Evolutionary conservation across 2,888 invertebrate species (phyloP), one percentile per base, ranked within the genome.

Genomic region (Stenolophus ochropezus): DNA sequence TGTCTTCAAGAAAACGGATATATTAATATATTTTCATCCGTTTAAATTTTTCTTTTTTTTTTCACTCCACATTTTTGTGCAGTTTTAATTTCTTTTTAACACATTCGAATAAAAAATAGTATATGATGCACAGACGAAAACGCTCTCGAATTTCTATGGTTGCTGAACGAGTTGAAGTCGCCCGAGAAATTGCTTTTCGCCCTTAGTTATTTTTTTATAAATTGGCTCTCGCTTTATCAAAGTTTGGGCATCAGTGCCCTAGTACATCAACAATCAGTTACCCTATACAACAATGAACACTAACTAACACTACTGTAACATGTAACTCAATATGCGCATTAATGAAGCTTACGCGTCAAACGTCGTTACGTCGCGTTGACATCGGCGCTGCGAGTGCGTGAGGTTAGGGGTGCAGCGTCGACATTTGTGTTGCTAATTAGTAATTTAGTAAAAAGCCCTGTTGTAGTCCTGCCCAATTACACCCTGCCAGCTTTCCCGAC

Each of bases 401-500:
- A 56, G n/a, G 65, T 27, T 65, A 65, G 25, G 65, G 21, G 11
- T 20, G 49, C 11, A 61, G 79, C 53, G 53, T 53, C 33, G 51
- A 18, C 82, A 82, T 79, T 82, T 82, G 79, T 81, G 82, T 82
- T 75, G 61, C 76, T 76, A 83, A 82, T 83, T 83, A 83, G 83
- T 51, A 82, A 83, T 83, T 83, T 82, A 79, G 81, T 53, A 82
- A 83, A 82, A 65, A 74, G 76, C 74, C 58, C 27, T 20, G 20
- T 20, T 18, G 56, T 4, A 20, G 83, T 83, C 56, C 18, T 11
- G 11, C 8, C 21, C 56, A 56, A 56, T 56, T 56, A 56, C 56
- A 56, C 14, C 14, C 1, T 49, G 14, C 49, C n/a, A 16, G 49
- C n/a, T 49, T n/a, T 49, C 14, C n/a, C 14, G 49, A n/a, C 14